Conservation (phyloP, 2,888 invertebrate genomes). For the Julus scanicus region DNA sequence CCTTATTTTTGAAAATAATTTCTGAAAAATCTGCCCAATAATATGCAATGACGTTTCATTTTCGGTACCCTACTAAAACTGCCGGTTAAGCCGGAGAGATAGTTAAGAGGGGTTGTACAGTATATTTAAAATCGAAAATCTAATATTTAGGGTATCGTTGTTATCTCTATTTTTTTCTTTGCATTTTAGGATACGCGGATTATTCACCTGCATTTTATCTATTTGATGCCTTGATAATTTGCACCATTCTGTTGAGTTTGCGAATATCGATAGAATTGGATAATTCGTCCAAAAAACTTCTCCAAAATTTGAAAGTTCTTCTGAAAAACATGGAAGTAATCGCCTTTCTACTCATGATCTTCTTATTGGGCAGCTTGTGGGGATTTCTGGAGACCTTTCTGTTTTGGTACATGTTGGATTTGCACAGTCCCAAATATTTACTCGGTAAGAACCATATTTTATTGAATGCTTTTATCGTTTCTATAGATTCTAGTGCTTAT, state of each 20-base stretch:
- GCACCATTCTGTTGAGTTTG: constrained; percentile 70
- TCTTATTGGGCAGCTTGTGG: constrained; percentile 86
- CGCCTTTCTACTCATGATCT: constrained; percentile 82
- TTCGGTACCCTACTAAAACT: no score
- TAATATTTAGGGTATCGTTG: no score
- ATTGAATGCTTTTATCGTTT: background rate
- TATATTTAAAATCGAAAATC: no score
- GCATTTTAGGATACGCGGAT: constrained; percentile 76
- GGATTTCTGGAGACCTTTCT: constrained; percentile 90
- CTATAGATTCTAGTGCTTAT: background rate
- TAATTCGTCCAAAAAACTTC: constrained; percentile 48
- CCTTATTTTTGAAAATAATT: no score
- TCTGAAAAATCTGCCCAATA: no score
- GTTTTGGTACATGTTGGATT: constrained; percentile 81
- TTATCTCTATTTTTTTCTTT: no score
- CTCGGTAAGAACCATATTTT: constrained; percentile 72
- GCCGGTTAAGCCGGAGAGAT: no score
- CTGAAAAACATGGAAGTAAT: constrained; percentile 72
- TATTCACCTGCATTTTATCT: constrained; percentile 87
- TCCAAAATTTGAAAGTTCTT: constrained; percentile 43
- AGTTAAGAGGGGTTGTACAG: no score
- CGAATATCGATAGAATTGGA: constrained; percentile 16
- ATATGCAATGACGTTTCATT: no score
- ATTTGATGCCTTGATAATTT: constrained; percentile 78
- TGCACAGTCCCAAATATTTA: constrained; percentile 84